Conservation (phyloP, 1,140 invertebrate genomes). For the Pseudachorutes palmiensis region DNA sequence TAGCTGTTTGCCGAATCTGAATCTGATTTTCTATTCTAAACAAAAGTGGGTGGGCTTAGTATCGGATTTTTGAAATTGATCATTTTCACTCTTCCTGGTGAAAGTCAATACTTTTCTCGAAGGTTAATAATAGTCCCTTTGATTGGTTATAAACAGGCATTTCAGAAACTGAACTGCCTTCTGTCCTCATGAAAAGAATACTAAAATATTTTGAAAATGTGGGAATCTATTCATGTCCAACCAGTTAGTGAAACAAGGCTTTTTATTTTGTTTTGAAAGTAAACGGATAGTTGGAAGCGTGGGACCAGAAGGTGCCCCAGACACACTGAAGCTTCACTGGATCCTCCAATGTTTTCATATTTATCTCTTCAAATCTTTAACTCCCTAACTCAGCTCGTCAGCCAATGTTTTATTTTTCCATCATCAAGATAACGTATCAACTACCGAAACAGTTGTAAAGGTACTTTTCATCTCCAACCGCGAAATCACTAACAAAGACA, state of each 20-base stretch:
- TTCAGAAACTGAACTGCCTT: too few relatives aligned
- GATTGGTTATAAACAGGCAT: too few relatives aligned
- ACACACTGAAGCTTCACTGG: not conserved
- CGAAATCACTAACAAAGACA: not conserved
- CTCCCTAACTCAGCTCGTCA: not conserved
- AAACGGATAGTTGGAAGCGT: not conserved
- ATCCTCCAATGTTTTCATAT: not conserved
- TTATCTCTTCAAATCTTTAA: not conserved
- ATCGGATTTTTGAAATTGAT: too few relatives aligned
- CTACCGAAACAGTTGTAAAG: not conserved
- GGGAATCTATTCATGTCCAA: not conserved
- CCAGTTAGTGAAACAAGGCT: not conserved
- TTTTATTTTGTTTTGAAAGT: slow-evolving; percentile 2
- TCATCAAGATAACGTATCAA: not conserved
- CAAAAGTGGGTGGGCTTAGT: too few relatives aligned
- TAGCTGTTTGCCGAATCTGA: too few relatives aligned
- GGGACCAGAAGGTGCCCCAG: not conserved
- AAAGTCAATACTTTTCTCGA: too few relatives aligned
- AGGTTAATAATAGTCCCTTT: too few relatives aligned
- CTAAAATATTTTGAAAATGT: too few relatives aligned
- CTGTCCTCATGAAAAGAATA: too few relatives aligned
- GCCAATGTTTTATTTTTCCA: too few relatives aligned
- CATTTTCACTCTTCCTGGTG: too few relatives aligned
- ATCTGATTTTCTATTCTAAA: too few relatives aligned
- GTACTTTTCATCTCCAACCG: not conserved